Conservation (phyloP, 1,140 invertebrate species). For the Latrodectus geometricus region DNA sequence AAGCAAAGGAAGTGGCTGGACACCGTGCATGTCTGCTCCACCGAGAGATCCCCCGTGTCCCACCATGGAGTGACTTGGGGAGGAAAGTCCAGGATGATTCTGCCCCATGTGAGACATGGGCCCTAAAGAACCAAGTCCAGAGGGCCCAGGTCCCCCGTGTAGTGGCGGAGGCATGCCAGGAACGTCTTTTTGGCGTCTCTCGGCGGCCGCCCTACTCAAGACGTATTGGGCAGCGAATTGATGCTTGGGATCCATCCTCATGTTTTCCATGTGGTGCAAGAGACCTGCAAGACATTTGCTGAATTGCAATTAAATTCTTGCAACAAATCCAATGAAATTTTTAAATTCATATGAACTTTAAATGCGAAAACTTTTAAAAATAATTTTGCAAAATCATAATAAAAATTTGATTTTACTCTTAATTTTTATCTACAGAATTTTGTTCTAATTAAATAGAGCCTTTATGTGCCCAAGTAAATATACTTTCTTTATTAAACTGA, state of each 20-base stretch:
- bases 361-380: too few species aligned
- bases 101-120: slow-evolving; percentile 61
- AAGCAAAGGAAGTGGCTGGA: slow-evolving; percentile 62
- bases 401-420: too few species aligned
- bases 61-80: slow-evolving; percentile 61
- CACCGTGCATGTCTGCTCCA: slow-evolving; percentile 61
- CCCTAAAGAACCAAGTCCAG: slow-evolving; percentile 61
- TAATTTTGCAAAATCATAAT: too few species aligned
- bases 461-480: too few species aligned
- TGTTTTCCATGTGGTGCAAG: slow-evolving; percentile 93
- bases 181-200: slow-evolving; percentile 83
- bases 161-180: slow-evolving; percentile 58
- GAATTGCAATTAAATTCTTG: too few species aligned
- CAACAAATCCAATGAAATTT: too few species aligned
- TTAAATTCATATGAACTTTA: too few species aligned
- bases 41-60: slow-evolving; percentile 58
- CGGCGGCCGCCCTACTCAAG: slow-evolving; percentile 87
- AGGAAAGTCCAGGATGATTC: slow-evolving; percentile 61
- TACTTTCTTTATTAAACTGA: too few species aligned
- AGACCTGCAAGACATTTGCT: slow-evolving; percentile 76
- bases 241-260: slow-evolving; percentile 96
- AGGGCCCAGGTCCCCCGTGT: slow-evolving; percentile 61
- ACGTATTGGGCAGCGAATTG: slow-evolving; percentile 95
- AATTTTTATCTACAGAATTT: too few species aligned
- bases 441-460: too few species aligned